Percentiles rank a stretch among this genome's conserved stretches.
phyloP scores from a whole-genome alignment of 2,888 invertebrate genomes.

The Leucania comma region DNA sequence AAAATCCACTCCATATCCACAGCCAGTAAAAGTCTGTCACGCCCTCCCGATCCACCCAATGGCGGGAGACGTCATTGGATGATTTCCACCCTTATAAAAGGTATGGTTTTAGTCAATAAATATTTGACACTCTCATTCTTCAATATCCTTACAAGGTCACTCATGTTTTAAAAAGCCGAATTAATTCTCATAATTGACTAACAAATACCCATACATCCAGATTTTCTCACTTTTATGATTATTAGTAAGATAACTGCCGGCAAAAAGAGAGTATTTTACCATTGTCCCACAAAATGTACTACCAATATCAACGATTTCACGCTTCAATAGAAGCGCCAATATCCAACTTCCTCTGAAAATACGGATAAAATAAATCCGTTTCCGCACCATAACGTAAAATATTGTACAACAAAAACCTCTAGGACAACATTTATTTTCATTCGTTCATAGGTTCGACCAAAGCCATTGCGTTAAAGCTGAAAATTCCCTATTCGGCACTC shows the following conservation, averaged over 20 bases:
- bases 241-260: background rate
- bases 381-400: constrained; percentile 41
- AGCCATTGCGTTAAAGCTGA: constrained; percentile 65
- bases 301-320: constrained; percentile 3
- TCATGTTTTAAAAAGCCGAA: background rate
- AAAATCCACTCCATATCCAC: too few relatives aligned
- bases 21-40: too few relatives aligned
- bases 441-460: constrained; percentile 52
- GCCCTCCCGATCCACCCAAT: too few relatives aligned
- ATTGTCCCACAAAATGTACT: background rate
- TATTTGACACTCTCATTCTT: too few relatives aligned
- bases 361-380: constrained; percentile 34
- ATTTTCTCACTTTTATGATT: background rate
- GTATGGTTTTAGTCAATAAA: too few relatives aligned
- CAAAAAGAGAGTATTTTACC: background rate
- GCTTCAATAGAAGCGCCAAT: background rate
- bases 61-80: too few relatives aligned
- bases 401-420: constrained; percentile 51
- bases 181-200: background rate
- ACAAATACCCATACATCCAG: background rate
- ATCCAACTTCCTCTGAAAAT: constrained; percentile 1
- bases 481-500: constrained; percentile 66
- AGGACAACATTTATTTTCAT: constrained; percentile 61
- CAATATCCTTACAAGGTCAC: too few relatives aligned
- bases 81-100: too few relatives aligned